Percentiles rank a stretch among this genome's conserved stretches.
Evolutionary conservation across 2,888 invertebrate genomes (phyloP).

Genomic region (Galerucella pusilla): DNA sequence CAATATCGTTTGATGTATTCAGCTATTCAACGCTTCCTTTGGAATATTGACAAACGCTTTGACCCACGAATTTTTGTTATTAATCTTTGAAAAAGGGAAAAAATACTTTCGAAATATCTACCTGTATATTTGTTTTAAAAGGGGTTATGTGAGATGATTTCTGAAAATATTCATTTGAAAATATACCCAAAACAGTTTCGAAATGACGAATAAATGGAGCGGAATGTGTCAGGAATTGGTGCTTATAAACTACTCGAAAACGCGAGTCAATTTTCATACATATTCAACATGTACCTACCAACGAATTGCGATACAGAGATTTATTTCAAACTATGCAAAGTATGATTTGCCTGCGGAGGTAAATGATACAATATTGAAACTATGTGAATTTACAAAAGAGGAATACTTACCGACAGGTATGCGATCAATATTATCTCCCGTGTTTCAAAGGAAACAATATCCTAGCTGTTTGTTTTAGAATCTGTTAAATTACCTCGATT

Average conservation of each 20-base stretch:
- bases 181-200: neutral
- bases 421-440: constrained; percentile 5
- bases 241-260: neutral
- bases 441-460: constrained; percentile 10
- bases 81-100: neutral
- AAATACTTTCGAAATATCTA: neutral
- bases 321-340: constrained; percentile 14
- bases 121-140: no score
- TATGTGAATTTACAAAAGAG: constrained; percentile 15
- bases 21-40: constrained; percentile 16
- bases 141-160: no score
- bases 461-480: constrained; percentile 6
- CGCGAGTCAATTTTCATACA: constrained; percentile 7
- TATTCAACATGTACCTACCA: constrained; percentile 6
- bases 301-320: constrained; percentile 9
- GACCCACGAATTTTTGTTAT: constrained; percentile 14
- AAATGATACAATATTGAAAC: constrained; percentile 15
- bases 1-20: constrained; percentile 34
- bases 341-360: constrained; percentile 16
- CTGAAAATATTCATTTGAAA: no score
- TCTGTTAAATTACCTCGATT: constrained; percentile 9
- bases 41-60: constrained; percentile 23
- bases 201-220: neutral
- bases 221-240: neutral
- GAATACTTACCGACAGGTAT: constrained; percentile 1